Evolutionary conservation across 2,113 vertebrate genomes (phyloP).

Genomic region (Notothenia rossii): DNA sequence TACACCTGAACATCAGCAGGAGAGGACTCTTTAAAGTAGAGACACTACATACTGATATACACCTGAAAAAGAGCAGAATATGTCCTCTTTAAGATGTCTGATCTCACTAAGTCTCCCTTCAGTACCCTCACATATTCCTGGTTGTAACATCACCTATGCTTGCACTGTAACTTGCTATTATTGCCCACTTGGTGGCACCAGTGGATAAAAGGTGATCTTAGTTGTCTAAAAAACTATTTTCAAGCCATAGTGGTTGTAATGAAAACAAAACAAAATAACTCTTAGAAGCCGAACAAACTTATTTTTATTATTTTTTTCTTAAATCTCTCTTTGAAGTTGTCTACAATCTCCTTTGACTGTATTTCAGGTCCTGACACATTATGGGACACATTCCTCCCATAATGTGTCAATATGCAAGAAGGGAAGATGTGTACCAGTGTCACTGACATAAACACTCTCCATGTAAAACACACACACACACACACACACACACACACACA

Average conservation of each 20-base stretch:
- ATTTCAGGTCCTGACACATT: not conserved
- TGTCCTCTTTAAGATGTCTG: not conserved
- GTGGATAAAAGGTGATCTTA: slow-evolving; percentile 7
- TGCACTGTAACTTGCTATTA: not conserved
- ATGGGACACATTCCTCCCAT: not conserved
- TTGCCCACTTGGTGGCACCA: slow-evolving; percentile 47
- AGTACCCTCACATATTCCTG: not conserved
- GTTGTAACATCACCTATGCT: not conserved
- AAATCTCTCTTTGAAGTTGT: not conserved
- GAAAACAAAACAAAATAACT: not conserved
- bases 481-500: not conserved
- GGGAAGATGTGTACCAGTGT: not conserved
- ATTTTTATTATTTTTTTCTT: too few species aligned
- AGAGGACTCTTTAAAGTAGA: too few species aligned
- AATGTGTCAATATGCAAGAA: not conserved
- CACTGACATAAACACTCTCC: slow-evolving; percentile 7
- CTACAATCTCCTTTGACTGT: not conserved
- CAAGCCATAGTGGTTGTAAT: not conserved
- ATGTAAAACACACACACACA: slow-evolving; percentile 18
- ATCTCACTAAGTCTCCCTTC: not conserved
- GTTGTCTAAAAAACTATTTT: not conserved
- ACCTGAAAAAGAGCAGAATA: too few species aligned
- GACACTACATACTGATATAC: too few species aligned
- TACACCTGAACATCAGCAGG: too few species aligned
- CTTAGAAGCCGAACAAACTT: not conserved